Evolutionary conservation across 30 jellyfish, hydroid and myxozoan genomes (phyloP), one percentile per base, ranked within the genome.

Genomic region (Aurelia aurita): DNA sequence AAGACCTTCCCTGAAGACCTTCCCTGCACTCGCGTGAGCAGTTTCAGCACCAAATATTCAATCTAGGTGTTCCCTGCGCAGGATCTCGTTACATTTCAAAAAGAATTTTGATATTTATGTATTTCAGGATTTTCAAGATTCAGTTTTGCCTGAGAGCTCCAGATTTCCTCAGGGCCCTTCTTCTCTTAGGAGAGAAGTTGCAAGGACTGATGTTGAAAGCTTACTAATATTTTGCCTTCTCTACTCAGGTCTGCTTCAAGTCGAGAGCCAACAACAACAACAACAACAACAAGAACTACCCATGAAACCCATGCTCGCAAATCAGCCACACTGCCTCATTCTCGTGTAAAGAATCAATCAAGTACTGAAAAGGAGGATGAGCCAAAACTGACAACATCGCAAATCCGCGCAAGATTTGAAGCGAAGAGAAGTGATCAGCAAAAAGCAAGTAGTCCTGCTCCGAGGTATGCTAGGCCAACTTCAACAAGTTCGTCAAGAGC

Each of bases 361-460:
- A 83, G 93, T 69, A 60, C 69, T 11, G 97, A 68, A 14, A 55
- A 53, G 16, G 96, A 89, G 21, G 89, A 88, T 35, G 89, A 79
- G 39, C 84, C 91, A 20, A 89, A 80, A 51, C 88, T 89, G 44
- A 89, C 97, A 20, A 93, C 97, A 28, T 20, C 92, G 11, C 97
- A 89, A 32, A 89, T 89, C 47, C 80, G 97, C 20, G 97, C 97
- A 22, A 80, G 90, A 77, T 87, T 68, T 45, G 93, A 83, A 57
- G 58, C 93, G 68, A 83, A 83, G 62, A 61, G 35, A 31, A 70
- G 47, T 65, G 68, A 32, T 70, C 83, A 16, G 35, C 68, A 18
- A 23, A 32, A 25, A 44, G 68, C 22, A 71, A 51, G 26, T 26
- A 51, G 45, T 71, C 14, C 55, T 14, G 27, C 9, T 34, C 27